Conservation (phyloP, 2,113 vertebrate genomes). For the Orthonyx spaldingii region DNA sequence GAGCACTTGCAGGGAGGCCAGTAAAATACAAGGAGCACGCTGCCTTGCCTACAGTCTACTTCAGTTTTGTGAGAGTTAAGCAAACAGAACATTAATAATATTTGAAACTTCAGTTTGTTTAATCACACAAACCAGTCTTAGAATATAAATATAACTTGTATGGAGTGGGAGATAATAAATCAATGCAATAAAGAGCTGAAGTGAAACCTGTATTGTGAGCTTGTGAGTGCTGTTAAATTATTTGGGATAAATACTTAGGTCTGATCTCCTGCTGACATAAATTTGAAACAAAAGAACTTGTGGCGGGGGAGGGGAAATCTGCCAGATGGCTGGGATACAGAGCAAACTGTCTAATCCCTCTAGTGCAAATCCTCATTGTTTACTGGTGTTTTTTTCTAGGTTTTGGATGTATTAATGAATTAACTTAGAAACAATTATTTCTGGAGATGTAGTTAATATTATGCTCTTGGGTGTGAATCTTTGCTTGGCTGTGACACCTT, state of each 20-base stretch:
- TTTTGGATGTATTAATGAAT: background rate
- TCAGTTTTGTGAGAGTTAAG: background rate
- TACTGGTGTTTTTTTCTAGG: background rate
- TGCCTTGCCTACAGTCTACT: background rate
- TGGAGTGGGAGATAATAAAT: background rate
- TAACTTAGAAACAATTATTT: background rate
- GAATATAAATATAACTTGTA: background rate
- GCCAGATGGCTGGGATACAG: slow-evolving; percentile 44
- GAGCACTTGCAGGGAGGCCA: background rate
- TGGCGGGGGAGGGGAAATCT: background rate
- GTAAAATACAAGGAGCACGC: background rate
- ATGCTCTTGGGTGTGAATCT: background rate
- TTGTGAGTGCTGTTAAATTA: background rate
- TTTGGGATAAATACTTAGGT: slow-evolving; percentile 25
- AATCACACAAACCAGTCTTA: background rate
- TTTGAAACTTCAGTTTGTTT: background rate
- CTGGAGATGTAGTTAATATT: background rate
- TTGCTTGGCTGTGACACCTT: background rate
- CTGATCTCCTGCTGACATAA: slow-evolving; percentile 29
- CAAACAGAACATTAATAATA: background rate
- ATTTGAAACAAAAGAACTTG: slow-evolving; percentile 13
- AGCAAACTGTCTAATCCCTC: slow-evolving; percentile 32
- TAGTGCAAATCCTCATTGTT: background rate
- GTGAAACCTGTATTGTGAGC: background rate
- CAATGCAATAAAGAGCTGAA: background rate